A percentile compares a stretch with the other conserved stretches of the same genome.
Conservation (phyloP, 2,888 invertebrate genomes). For the Oligia fasciuncula region DNA sequence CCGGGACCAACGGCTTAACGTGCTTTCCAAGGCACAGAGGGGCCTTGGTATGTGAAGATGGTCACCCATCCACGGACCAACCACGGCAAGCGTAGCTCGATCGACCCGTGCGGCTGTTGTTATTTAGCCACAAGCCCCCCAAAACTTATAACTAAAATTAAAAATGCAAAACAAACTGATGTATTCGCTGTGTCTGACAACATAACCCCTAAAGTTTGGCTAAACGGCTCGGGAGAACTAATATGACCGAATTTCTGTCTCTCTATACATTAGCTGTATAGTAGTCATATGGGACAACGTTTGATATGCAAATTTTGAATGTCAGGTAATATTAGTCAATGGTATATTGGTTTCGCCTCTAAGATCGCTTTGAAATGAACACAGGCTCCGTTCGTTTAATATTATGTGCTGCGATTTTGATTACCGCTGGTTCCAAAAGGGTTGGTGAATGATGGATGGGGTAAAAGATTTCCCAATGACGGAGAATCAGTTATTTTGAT, state of each 20-base stretch:
- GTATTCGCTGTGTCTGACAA: slow-evolving; percentile 50
- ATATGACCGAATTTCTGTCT: slow-evolving; percentile 81
- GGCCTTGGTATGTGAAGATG: no score
- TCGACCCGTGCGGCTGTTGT: no score
- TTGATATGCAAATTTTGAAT: slow-evolving; percentile 86
- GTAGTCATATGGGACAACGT: slow-evolving; percentile 74
- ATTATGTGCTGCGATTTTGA: slow-evolving; percentile 59
- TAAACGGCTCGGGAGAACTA: slow-evolving; percentile 74
- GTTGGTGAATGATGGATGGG: slow-evolving; percentile 23
- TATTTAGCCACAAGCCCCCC: no score
- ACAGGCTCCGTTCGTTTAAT: slow-evolving; percentile 61
- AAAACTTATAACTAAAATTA: not conserved
- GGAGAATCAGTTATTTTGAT: slow-evolving; percentile 26
- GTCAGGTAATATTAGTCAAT: slow-evolving; percentile 82
- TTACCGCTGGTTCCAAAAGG: slow-evolving; percentile 19
- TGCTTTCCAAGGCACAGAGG: no score
- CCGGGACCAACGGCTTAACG: no score
- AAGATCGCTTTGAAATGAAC: slow-evolving; percentile 60
- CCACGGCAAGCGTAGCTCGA: no score
- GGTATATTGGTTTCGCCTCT: slow-evolving; percentile 82
- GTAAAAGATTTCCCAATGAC: not conserved
- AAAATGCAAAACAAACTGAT: not conserved
- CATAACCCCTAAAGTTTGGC: slow-evolving; percentile 46
- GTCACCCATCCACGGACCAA: no score
- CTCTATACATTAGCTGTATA: slow-evolving; percentile 75